phyloP scores from a whole-genome alignment of 2,888 invertebrate genomes.

The Stegophylla sp. region DNA sequence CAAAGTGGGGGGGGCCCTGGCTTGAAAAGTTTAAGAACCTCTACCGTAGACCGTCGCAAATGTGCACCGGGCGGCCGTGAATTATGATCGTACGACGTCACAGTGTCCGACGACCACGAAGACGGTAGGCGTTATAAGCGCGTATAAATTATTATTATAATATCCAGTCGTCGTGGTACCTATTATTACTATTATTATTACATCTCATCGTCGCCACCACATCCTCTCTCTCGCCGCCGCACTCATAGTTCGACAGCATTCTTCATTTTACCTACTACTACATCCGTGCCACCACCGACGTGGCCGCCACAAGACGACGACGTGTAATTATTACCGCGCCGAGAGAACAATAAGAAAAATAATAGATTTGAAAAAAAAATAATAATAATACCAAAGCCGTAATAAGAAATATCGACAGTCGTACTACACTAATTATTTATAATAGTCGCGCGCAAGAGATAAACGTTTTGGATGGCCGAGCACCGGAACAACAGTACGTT shows the following conservation, averaged over 20 bases:
- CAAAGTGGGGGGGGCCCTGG: too few relatives aligned
- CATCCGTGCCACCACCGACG: neutral
- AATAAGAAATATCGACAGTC: neutral
- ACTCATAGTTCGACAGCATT: neutral
- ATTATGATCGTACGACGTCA: too few relatives aligned
- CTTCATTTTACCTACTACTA: neutral
- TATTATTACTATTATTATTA: too few relatives aligned
- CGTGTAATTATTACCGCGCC: neutral
- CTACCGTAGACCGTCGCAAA: too few relatives aligned
- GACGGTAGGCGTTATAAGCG: neutral
- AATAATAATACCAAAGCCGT: neutral
- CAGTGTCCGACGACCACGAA: conserved; percentile 30
- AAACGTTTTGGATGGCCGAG: conserved; percentile 26
- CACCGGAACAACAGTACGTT: neutral
- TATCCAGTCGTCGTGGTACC: too few relatives aligned
- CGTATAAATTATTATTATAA: too few relatives aligned
- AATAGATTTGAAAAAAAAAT: neutral
- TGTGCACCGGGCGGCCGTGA: too few relatives aligned
- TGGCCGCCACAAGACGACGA: too few relatives aligned
- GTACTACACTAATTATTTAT: neutral
- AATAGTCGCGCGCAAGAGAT: neutral
- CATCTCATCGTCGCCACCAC: too few relatives aligned
- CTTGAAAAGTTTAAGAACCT: too few relatives aligned
- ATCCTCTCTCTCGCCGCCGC: too few relatives aligned
- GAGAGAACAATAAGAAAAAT: neutral